phyloP scores from a whole-genome alignment of 2,113 vertebrate genomes.

The Octodon degus region DNA sequence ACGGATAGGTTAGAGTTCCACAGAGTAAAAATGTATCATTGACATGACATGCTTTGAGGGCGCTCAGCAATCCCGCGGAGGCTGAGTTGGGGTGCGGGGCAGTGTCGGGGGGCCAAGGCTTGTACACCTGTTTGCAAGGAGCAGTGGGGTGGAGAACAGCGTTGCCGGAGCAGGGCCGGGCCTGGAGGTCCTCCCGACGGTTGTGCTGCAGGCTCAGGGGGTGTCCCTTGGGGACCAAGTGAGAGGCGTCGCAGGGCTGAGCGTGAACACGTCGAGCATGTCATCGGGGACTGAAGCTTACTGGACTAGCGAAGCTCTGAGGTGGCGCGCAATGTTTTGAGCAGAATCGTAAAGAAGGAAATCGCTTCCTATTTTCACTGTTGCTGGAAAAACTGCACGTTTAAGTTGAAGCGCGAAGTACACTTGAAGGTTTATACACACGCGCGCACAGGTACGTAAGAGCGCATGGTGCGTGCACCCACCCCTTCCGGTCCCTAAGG shows the following conservation, averaged over 20 bases:
- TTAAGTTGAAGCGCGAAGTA: conserved; percentile 71
- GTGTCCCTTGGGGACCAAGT: conserved; percentile 7
- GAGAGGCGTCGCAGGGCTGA: background rate
- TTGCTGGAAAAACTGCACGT: conserved; percentile 73
- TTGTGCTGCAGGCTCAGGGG: background rate
- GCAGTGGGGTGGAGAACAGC: conserved; percentile 54
- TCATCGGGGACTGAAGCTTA: conserved; percentile 61
- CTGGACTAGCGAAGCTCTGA: conserved; percentile 59
- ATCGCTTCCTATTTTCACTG: conserved; percentile 55
- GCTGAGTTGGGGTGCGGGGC: conserved; percentile 66
- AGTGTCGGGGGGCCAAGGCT: conserved; percentile 39
- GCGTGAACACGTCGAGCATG: background rate
- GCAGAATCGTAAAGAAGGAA: conserved; percentile 71
- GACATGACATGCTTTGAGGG: conserved; percentile 84
- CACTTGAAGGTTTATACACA: conserved; percentile 64
- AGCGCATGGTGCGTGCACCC: background rate
- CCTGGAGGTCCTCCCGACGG: background rate
- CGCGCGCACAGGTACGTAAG: background rate
- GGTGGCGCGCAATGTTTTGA: conserved; percentile 73
- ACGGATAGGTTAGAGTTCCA: conserved; percentile 85
- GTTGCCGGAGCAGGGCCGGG: conserved; percentile 4
- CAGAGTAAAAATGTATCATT: conserved; percentile 83
- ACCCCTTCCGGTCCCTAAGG: background rate
- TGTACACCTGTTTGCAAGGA: conserved; percentile 68
- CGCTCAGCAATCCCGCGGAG: conserved; percentile 78